These are phyloP conservation scores for Ophion slaviceki DNA, from an alignment of 2,888 invertebrate genomes.

Conservation along the genomic window DNA sequence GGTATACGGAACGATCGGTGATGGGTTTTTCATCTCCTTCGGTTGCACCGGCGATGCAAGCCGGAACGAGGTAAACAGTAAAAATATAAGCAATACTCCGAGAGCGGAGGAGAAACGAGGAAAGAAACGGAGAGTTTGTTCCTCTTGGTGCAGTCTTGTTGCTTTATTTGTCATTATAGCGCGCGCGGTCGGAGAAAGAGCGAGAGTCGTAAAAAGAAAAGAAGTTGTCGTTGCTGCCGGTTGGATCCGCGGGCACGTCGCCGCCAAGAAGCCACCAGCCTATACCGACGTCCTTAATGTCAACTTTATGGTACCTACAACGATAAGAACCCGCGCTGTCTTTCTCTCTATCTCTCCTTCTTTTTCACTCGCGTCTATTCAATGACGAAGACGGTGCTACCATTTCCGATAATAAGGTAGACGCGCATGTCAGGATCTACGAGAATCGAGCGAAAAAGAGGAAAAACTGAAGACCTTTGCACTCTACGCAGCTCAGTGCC, in stretches of 20 bases:
- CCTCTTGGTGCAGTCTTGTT: conserved; percentile 25
- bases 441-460: background rate
- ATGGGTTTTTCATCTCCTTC: conserved; percentile 48
- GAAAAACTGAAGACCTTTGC: background rate
- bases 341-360: conserved; percentile 19
- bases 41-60: conserved; percentile 20
- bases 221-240: conserved; percentile 49
- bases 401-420: conserved; percentile 59
- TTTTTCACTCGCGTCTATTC: conserved; percentile 8
- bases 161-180: conserved; percentile 47
- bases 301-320: conserved; percentile 54
- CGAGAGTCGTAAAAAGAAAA: conserved; percentile 56
- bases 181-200: conserved; percentile 29
- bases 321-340: conserved; percentile 50
- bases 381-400: conserved; percentile 21
- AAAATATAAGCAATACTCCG: conserved; percentile 35
- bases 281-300: conserved; percentile 52
- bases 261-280: conserved; percentile 39
- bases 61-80: conserved; percentile 16
- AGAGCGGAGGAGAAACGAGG: conserved; percentile 12
- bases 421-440: conserved; percentile 32
- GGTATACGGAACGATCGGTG: conserved; percentile 35
- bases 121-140: conserved; percentile 44
- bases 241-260: conserved; percentile 43
- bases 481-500: conserved; percentile 1